phyloP scores from a whole-genome alignment of 2,888 invertebrate species.

The Ceratothoa steindachneri region DNA sequence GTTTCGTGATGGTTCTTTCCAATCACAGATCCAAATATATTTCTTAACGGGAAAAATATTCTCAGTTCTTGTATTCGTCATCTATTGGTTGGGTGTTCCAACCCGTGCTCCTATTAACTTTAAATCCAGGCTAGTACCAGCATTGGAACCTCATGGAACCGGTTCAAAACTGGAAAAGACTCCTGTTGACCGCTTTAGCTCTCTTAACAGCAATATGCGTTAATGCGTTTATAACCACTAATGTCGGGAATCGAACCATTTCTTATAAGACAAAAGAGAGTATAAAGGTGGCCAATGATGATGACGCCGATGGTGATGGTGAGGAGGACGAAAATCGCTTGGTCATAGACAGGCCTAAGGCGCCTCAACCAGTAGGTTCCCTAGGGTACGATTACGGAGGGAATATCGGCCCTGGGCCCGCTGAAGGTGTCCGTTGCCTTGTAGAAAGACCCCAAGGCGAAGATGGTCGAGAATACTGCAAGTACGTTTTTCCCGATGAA shows the following conservation, averaged over 20 bases:
- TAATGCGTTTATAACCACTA: not conserved
- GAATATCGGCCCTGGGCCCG: conserved; percentile 10
- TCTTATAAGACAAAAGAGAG: not conserved
- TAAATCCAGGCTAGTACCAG: too few species aligned
- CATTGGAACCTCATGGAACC: too few species aligned
- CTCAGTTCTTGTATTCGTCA: too few species aligned
- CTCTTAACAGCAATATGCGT: too few species aligned
- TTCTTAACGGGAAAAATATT: too few species aligned
- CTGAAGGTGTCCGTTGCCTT: not conserved
- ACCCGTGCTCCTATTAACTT: too few species aligned
- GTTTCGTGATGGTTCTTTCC: too few species aligned
- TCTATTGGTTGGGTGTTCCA: too few species aligned
- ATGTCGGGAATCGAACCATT: not conserved
- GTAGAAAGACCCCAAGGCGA: conserved; percentile 21
- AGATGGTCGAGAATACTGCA: conserved; percentile 25
- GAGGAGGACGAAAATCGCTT: conserved; percentile 12
- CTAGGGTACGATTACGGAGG: not conserved
- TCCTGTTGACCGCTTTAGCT: too few species aligned
- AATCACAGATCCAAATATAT: too few species aligned
- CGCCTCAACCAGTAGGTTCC: not conserved
- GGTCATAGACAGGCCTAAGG: not conserved
- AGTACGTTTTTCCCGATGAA: conserved; percentile 10
- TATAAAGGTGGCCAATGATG: not conserved
- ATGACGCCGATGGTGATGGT: not conserved
- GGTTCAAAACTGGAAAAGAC: too few species aligned